These are phyloP conservation scores for Sycobia sp. DNA, from an alignment of 1,140 invertebrate species.

Conservation along the genomic window DNA sequence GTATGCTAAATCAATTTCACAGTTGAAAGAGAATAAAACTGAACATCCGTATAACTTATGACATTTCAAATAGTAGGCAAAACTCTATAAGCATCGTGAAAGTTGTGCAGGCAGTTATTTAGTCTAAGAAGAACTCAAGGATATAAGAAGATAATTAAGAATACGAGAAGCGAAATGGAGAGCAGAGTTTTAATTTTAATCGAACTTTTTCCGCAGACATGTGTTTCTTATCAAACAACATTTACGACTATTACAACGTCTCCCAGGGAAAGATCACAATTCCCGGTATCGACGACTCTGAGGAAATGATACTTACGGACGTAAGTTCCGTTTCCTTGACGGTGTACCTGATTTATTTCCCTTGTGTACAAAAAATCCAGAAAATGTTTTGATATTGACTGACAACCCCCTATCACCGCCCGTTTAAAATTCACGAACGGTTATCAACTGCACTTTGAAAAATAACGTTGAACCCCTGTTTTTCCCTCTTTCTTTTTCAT, in stretches of 20 bases:
- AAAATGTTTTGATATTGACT: neutral
- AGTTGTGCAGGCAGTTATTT: no score
- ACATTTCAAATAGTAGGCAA: no score
- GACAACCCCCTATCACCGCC: no score
- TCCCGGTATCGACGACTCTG: constrained; percentile 75
- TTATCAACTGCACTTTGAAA: neutral
- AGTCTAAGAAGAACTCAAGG: no score
- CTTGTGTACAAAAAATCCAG: no score
- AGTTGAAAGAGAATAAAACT: no score
- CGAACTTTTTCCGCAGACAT: constrained; percentile 58
- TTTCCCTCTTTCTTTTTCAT: no score
- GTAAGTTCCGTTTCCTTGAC: constrained; percentile 64
- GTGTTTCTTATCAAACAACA: constrained; percentile 67
- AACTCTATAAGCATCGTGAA: no score
- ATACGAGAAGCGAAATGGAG: neutral
- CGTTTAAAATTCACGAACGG: constrained; percentile 7
- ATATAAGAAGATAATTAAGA: no score
- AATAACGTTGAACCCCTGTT: no score
- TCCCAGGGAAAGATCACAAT: constrained; percentile 79
- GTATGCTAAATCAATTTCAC: no score
- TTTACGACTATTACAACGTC: constrained; percentile 75
- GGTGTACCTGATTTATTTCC: constrained; percentile 3
- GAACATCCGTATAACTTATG: no score
- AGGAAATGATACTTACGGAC: constrained; percentile 76
- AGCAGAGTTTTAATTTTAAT: constrained; percentile 41